Conservation (phyloP, 1,140 invertebrate genomes). For the Drosophila hydei region DNA sequence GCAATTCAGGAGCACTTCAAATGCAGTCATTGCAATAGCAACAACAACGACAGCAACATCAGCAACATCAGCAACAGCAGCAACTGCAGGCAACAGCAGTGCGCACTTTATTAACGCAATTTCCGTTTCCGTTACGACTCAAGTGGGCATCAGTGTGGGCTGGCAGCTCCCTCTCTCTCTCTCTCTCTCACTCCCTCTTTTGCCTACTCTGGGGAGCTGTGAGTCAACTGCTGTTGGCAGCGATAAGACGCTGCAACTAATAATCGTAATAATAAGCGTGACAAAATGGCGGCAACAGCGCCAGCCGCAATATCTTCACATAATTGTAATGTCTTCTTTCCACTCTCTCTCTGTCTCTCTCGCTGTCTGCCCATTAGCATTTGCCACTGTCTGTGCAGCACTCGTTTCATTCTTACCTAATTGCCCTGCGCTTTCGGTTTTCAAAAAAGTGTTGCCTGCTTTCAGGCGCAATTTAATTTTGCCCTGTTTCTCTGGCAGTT, state of each 20-base stretch:
- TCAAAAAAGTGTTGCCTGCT: conserved; percentile 20
- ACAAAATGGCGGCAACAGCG: conserved; percentile 54
- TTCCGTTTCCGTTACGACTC: conserved; percentile 49
- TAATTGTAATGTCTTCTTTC: conserved; percentile 43
- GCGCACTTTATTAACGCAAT: conserved; percentile 62
- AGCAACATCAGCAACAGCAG: background rate
- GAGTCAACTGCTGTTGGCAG: conserved; percentile 15
- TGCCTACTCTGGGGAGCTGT: background rate
- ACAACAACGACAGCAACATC: background rate
- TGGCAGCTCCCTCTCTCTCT: background rate
- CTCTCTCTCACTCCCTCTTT: background rate
- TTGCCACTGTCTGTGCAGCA: background rate
- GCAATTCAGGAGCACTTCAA: conserved; percentile 29
- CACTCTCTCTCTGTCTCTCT: background rate
- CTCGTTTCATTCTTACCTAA: conserved; percentile 25
- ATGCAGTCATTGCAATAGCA: conserved; percentile 9
- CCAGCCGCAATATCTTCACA: conserved; percentile 20
- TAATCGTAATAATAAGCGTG: conserved; percentile 62
- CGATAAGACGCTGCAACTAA: conserved; percentile 49
- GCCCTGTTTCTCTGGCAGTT: background rate
- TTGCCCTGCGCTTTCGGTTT: conserved; percentile 40
- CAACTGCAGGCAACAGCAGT: conserved; percentile 7
- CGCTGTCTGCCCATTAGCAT: conserved; percentile 1
- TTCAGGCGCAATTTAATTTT: conserved; percentile 7
- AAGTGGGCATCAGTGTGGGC: background rate